Evolutionary conservation across 2,888 invertebrate species (phyloP).

Genomic region (Yponomeuta sedellus): DNA sequence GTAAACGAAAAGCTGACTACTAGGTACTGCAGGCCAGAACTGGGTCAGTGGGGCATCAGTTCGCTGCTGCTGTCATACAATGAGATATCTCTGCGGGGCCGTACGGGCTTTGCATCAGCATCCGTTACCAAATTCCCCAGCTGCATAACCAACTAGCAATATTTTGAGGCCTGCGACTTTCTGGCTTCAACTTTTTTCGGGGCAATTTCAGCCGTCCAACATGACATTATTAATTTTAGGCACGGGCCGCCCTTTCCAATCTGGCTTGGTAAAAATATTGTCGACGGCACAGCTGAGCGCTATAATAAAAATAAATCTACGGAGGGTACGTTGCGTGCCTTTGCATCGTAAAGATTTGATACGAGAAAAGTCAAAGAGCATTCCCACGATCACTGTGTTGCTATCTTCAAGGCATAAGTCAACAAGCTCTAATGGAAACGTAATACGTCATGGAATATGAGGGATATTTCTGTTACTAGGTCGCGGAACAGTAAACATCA

Average conservation of each 20-base stretch:
- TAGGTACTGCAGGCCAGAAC: slow-evolving; percentile 60
- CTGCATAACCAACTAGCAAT: neutral
- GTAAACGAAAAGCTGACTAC: slow-evolving; percentile 52
- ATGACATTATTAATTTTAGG: slow-evolving; percentile 44
- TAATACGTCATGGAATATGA: slow-evolving; percentile 45
- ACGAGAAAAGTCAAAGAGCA: slow-evolving; percentile 31
- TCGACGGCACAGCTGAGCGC: slow-evolving; percentile 38
- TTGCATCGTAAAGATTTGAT: slow-evolving; percentile 50
- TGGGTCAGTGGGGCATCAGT: slow-evolving; percentile 68
- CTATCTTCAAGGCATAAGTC: slow-evolving; percentile 53
- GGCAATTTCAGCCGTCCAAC: slow-evolving; percentile 24
- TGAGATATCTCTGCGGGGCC: slow-evolving; percentile 65
- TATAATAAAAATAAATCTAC: slow-evolving; percentile 58
- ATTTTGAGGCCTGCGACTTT: slow-evolving; percentile 20
- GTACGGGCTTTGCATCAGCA: slow-evolving; percentile 49
- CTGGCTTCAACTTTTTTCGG: slow-evolving; percentile 23
- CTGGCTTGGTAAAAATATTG: slow-evolving; percentile 41
- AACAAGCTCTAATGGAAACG: slow-evolving; percentile 63
- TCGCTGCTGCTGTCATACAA: slow-evolving; percentile 59
- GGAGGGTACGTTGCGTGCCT: slow-evolving; percentile 34
- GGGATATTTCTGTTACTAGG: slow-evolving; percentile 48
- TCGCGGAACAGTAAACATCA: slow-evolving; percentile 47
- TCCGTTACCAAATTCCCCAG: slow-evolving; percentile 39
- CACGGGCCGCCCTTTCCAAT: slow-evolving; percentile 32
- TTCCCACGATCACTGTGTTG: slow-evolving; percentile 38